Base-by-base conservation (phyloP, 2,888 invertebrate genomes). In the Cataglyphis cursor region DNA sequence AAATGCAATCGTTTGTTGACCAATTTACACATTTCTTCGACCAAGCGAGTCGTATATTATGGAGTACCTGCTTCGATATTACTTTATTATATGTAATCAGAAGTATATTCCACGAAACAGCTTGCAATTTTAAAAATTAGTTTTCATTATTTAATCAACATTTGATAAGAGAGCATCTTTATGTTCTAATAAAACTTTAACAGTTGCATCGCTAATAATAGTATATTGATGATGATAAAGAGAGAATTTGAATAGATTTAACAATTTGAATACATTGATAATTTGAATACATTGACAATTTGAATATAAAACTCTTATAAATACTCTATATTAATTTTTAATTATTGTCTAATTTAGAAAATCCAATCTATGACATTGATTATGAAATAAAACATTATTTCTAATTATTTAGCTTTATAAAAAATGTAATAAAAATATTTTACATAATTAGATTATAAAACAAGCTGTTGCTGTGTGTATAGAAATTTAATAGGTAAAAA, bases 11-110 rank as follows among this genome's bases (percentile, higher is more conserved):
- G 85, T 90, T 91, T 84, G 85, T 88, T 87, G 92, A 92, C 92
- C 92, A 92, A 92, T 92, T 92, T 91, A 92, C 92, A 91, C 87
- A 75, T 83, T 83, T 81, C 76, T 86, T 85, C 83, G 84, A 87
- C 85, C 85, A 86, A 88, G 68, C 57, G 66, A 78, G 68, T 85
- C 81, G 6, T 51, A 72, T 84, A 57, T 88, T 85, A 83, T 84
- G 86, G 44, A 83, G 83, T 90, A 90, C 82, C 87, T 87, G 87
- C 89, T 90, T 90, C 57, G 66, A 87, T 76, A 76, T 84, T 86
- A 78, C 84, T 90, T 90, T 18, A 4, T 59, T 80, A 70, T 28
- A 9, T 18, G 44, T 24, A 18, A 31, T 18, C 8, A 78, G 21
- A 68, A 57, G 18, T 70, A 21, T 59, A 54, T 66, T 21, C 12